Evolutionary conservation across 2,888 invertebrate species (phyloP), one percentile per base, ranked within the genome.

Genomic region (Dione juno): DNA sequence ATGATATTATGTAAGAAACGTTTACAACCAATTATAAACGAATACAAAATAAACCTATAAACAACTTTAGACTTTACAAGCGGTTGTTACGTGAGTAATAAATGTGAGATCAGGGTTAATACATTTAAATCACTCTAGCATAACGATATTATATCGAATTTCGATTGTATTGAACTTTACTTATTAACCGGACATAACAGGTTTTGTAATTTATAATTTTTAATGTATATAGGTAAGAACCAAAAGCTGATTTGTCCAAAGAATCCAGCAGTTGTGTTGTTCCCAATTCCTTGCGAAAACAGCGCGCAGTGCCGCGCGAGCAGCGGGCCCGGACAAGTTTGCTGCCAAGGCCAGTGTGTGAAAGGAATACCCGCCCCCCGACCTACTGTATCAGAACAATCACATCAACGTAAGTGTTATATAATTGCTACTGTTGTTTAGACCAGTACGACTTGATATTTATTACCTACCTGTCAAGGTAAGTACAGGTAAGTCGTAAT

Each of bases 361-460:
- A 88, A 94, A 75, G 96, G 95, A 13, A 90, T 94, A 37, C 90
- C 94, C 6, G 94, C 95, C 69, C 95, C 95, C 0, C 89, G 94
- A 75, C 92, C 93, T 16, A 87, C 85, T n/a, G 82, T 87, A 16
- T 77, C 81, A 52, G 86, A 88, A 50, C 80, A 85, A 75, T 78
- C 87, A n/a, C 93, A 93, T 76, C 91, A 91, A 85, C 93, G 93
- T 93, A 88, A 77, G 87, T 73, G 69, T 67, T 72, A 66, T 54
- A 67, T 14, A 59, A 67, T 48, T 28, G 13, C n/a, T 35, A 21
- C 43, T 59, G 28, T 19, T 40, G 28, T 1, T 37, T 37, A 37
- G n/a, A 57, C 37, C 35, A 28, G 28, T 28, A 53, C 28, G 5
- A 28, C 2, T 3, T 28, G 28, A 28, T 28, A 28, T n/a, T n/a